These are phyloP conservation scores for Potamarius usumacintae DNA, from an alignment of 2,113 vertebrate genomes.

Conservation along the genomic window DNA sequence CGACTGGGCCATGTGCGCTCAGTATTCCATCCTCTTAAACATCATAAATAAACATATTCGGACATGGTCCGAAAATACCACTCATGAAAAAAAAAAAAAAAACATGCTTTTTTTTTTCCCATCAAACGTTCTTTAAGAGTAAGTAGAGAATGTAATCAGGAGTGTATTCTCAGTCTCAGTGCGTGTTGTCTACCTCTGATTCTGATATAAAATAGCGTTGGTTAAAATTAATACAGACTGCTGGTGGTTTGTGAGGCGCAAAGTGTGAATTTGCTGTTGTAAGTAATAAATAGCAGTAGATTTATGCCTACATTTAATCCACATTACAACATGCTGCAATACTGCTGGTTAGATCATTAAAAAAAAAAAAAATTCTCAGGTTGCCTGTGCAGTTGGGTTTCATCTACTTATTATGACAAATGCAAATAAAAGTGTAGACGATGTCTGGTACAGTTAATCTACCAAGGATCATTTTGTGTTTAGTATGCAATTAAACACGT, in stretches of 20 bases:
- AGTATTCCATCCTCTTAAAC: conserved; percentile 24
- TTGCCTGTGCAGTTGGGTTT: neutral
- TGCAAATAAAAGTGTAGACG: neutral
- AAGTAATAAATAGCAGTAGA: neutral
- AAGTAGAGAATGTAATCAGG: neutral
- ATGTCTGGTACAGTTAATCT: neutral
- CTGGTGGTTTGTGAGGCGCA: neutral
- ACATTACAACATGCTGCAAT: neutral
- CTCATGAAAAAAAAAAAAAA: neutral
- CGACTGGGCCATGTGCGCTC: conserved; percentile 33
- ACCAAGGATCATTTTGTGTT: neutral
- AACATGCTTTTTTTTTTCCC: neutral
- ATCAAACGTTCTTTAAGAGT: neutral
- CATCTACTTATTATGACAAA: conserved; percentile 1
- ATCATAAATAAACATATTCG: conserved; percentile 6
- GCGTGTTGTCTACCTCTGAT: neutral
- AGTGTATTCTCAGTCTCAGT: neutral
- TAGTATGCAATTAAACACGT: neutral
- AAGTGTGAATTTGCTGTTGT: neutral
- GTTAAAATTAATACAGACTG: neutral
- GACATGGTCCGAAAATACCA: conserved; percentile 4
- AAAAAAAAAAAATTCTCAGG: neutral
- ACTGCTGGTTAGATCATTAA: neutral
- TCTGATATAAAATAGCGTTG: neutral
- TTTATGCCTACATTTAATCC: neutral